phyloP scores from a whole-genome alignment of 2,113 vertebrate genomes.

The Loxodonta africana region DNA sequence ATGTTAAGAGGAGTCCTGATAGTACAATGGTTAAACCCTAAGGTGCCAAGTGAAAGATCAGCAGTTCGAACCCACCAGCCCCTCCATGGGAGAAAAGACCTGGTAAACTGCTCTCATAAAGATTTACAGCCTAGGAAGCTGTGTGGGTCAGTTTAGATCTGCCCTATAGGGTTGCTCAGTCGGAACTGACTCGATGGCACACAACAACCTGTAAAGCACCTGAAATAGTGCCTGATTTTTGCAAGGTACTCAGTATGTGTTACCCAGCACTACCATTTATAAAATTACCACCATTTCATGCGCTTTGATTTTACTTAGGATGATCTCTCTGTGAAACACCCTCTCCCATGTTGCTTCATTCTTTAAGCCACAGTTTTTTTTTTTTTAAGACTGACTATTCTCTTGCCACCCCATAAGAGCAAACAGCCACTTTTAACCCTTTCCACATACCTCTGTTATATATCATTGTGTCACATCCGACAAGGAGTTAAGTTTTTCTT shows the following conservation, averaged over 20 bases:
- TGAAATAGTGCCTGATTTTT: background rate
- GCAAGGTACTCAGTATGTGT: background rate
- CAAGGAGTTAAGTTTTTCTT: background rate
- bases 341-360: background rate
- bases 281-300: too few relatives aligned
- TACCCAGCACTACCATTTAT: background rate
- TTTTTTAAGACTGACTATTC: background rate
- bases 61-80: too few relatives aligned
- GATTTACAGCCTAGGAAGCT: background rate
- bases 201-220: background rate
- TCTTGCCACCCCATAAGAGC: background rate
- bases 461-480: rapidly evolving
- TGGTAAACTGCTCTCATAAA: background rate
- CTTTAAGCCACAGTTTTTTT: background rate
- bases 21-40: too few relatives aligned
- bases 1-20: background rate
- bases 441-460: background rate
- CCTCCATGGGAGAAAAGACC: background rate
- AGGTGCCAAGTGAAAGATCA: too few relatives aligned
- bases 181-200: background rate
- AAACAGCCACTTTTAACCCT: background rate
- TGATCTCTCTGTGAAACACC: background rate
- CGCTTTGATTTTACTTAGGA: background rate
- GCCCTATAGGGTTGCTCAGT: background rate
- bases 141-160: background rate